phyloP scores from a whole-genome alignment of 2,113 vertebrate genomes.

The Ctenodactylus gundi region DNA sequence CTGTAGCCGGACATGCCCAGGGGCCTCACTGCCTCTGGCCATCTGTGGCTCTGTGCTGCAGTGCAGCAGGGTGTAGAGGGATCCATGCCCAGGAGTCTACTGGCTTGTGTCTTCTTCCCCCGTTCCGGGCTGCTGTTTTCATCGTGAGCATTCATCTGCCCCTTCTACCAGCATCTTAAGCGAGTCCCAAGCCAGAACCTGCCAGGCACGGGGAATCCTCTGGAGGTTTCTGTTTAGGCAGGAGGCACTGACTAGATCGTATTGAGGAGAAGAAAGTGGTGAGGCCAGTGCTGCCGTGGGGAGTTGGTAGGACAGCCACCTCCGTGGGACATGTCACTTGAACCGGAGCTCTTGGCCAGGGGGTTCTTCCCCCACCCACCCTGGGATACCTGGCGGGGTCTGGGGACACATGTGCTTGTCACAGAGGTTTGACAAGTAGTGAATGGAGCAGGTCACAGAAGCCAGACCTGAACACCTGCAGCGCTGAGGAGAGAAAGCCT shows the following conservation, averaged over 20 bases:
- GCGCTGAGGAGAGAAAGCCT: neutral
- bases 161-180: neutral
- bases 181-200: neutral
- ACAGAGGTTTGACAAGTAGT: neutral
- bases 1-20: neutral
- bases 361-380: too few species aligned
- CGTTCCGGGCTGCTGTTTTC: rapidly evolving
- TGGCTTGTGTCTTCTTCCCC: neutral
- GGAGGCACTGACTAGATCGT: neutral
- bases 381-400: neutral
- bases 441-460: neutral
- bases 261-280: neutral
- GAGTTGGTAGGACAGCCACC: neutral
- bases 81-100: too few species aligned
- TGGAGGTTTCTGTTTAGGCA: neutral
- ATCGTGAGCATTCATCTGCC: rapidly evolving
- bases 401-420: neutral
- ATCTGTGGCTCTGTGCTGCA: too few species aligned
- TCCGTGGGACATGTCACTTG: rapidly evolving
- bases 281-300: neutral
- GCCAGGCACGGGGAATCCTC: neutral
- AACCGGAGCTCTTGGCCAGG: neutral
- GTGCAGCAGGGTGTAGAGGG: too few species aligned
- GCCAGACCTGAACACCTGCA: rapidly evolving
- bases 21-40: too few species aligned